phyloP scores from a whole-genome alignment of 2,113 vertebrate genomes.

The Cavia porcellus region DNA sequence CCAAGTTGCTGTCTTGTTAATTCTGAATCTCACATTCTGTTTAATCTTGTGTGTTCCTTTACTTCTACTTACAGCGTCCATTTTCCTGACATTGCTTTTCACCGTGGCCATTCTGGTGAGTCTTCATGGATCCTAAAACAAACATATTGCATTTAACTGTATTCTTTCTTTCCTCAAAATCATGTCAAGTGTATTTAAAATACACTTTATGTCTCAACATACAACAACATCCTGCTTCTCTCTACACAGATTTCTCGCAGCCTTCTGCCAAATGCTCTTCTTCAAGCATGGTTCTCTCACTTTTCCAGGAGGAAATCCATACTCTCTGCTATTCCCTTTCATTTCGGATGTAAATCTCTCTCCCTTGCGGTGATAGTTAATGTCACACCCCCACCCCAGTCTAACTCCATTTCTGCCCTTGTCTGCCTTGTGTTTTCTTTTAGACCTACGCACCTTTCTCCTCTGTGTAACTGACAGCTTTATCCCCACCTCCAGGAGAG shows the following conservation, averaged over 20 bases:
- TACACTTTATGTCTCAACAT: too few species aligned
- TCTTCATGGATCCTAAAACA: conserved; percentile 31
- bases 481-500: not conserved
- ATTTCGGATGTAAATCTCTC: not conserved
- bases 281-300: not conserved
- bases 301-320: not conserved
- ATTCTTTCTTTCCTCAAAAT: conserved; percentile 27
- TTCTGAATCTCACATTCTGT: not conserved
- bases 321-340: not conserved
- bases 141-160: not conserved
- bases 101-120: not conserved
- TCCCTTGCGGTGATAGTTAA: not conserved
- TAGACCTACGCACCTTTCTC: not conserved
- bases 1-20: conserved; percentile 39
- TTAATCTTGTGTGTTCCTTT: conserved; percentile 15
- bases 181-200: not conserved
- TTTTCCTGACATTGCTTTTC: not conserved
- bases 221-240: not conserved
- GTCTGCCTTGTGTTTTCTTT: not conserved
- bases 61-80: not conserved
- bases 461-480: not conserved
- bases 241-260: not conserved
- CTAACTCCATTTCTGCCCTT: not conserved
- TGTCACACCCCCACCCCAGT: too few species aligned
- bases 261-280: not conserved